phyloP scores from a whole-genome alignment of 2,113 vertebrate genomes.

The Buteo buteo region DNA sequence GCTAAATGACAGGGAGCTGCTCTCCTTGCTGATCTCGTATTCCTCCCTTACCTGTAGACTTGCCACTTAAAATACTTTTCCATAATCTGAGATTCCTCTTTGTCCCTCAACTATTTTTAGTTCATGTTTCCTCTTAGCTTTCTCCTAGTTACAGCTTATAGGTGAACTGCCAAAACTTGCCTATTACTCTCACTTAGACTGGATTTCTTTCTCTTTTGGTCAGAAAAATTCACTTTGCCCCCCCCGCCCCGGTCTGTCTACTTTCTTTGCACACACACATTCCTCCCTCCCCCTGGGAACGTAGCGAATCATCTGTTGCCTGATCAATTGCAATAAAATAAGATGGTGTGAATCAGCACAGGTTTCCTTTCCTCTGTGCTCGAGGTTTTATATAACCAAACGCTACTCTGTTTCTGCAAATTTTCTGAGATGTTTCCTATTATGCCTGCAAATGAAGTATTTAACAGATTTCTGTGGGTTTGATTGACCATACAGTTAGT shows the following conservation, averaged over 20 bases:
- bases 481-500: not conserved
- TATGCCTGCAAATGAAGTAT: not conserved
- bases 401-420: not conserved
- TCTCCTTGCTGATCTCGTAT: not conserved
- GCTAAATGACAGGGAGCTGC: not conserved
- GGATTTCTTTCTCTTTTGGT: not conserved
- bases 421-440: not conserved
- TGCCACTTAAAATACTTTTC: not conserved
- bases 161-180: not conserved
- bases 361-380: not conserved
- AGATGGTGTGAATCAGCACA: not conserved
- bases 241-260: not conserved
- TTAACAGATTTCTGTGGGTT: not conserved
- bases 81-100: not conserved
- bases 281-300: not conserved
- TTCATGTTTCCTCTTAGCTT: not conserved
- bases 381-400: not conserved
- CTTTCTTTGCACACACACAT: not conserved
- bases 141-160: not conserved
- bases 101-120: not conserved
- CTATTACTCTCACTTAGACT: not conserved
- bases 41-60: not conserved
- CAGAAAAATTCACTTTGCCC: not conserved
- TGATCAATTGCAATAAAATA: not conserved
- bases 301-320: not conserved